A percentile compares a stretch with the other conserved stretches of the same genome.
These are phyloP conservation scores for Andrena camellia DNA, from an alignment of 2,888 invertebrate species.

Conservation along the genomic window DNA sequence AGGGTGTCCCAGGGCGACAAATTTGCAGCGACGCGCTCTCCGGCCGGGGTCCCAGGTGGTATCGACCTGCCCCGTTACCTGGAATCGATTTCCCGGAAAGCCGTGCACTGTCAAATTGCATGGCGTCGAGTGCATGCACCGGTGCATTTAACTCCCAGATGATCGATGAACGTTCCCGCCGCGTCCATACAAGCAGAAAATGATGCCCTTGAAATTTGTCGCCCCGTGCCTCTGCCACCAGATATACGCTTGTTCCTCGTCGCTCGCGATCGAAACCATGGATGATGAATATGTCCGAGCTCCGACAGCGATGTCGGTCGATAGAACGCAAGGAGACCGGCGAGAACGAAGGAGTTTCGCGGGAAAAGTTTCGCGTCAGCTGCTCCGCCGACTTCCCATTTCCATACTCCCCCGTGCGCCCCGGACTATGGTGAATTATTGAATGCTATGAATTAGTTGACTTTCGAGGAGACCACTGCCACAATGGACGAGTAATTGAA, in stretches of 20 bases:
- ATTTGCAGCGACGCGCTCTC: constrained; percentile 24
- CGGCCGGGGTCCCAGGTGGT: constrained; percentile 13
- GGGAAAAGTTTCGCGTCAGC: neutral
- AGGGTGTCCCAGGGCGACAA: constrained; percentile 18
- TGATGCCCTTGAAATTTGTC: constrained; percentile 55
- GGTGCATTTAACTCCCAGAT: constrained; percentile 56
- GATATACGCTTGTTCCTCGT: constrained; percentile 3
- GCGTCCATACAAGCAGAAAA: constrained; percentile 48
- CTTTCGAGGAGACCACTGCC: neutral
- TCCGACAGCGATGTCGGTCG: neutral
- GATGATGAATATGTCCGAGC: constrained; percentile 29
- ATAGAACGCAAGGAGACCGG: neutral
- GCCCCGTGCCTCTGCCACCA: neutral
- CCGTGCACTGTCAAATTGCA: constrained; percentile 64
- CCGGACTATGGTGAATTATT: too few relatives aligned
- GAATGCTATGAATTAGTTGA: neutral
- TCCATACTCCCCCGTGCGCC: neutral
- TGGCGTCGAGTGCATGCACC: constrained; percentile 39
- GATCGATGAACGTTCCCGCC: constrained; percentile 57
- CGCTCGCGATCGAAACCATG: neutral
- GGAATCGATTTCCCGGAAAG: constrained; percentile 64
- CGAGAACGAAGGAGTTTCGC: neutral
- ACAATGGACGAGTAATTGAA: neutral
- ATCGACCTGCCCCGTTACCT: constrained; percentile 55
- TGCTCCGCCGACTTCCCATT: neutral